Base-by-base conservation (phyloP, 2,888 invertebrate species). In the Mantis religiosa region DNA sequence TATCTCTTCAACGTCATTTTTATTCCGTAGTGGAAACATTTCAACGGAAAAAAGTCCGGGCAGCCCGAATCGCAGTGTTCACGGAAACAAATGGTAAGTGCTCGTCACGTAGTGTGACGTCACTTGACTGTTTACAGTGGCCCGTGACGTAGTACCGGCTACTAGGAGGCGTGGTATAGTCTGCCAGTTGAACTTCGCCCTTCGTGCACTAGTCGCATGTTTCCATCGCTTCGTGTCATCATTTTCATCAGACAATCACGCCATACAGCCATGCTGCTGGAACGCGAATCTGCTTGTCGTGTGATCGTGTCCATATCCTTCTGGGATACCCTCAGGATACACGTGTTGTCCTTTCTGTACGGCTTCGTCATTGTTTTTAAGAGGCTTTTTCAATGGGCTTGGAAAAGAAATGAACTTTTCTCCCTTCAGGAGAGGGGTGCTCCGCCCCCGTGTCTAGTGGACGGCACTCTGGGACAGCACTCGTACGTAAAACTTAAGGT, bases 401-500 rank as follows among this genome's bases (percentile, higher is more conserved):
- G 94, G 94, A 93, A 94, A 91, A 94, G 94, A 0, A 93, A 93
- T 87, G 93, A 93, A 82, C 93, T 93, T 90, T 93, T 93, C 90
- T 92, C 91, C 82, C 91, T 93, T 83, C 92, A 92, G 85, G 92
- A 93, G 90, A 92, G 95, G 54, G 95, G 95, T 91, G 95, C 94
- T 90, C 95, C 96, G 27, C 96, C 96, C 1, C 91, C 93, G 28
- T 95, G 95, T 92, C 93, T 96, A 41, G 94, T 95, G 14, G 95
- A 95, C 91, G 93, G 95, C 28, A 93, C 93, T 71, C 92, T 95
- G 84, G 96, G 96, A 54, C 94, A 94, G 91, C 96, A 96, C 92
- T 95, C 95, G 86, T 95, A 95, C 91, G 94, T 96, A 84, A 95
- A 96, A 92, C 93, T 96, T 84, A 95, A 95, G 94, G 96, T 95